phyloP scores from a whole-genome alignment of 2,113 vertebrate genomes.

The Xiphophorus maculatus region DNA sequence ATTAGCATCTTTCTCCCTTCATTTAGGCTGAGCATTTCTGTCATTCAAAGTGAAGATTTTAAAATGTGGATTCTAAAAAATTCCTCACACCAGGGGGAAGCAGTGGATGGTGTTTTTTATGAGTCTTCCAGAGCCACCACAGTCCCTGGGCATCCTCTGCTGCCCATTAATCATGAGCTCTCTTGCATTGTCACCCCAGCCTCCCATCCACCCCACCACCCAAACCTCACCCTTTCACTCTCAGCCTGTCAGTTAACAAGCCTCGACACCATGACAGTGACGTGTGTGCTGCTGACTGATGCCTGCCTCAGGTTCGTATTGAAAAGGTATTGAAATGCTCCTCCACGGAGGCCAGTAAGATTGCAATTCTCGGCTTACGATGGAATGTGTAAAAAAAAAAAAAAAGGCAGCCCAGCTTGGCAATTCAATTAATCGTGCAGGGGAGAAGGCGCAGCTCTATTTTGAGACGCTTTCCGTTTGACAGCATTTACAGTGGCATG shows the following conservation, averaged over 20 bases:
- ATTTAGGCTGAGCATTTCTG: slow-evolving; percentile 25
- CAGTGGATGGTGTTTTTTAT: slow-evolving; percentile 57
- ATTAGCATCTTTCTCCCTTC: slow-evolving; percentile 45
- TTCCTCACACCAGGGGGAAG: slow-evolving; percentile 26
- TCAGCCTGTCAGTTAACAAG: slow-evolving; percentile 79
- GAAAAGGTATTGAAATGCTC: slow-evolving; percentile 72
- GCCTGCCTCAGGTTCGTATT: slow-evolving; percentile 58
- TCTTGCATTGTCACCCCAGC: slow-evolving; percentile 64
- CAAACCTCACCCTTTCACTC: slow-evolving; percentile 53
- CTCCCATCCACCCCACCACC: slow-evolving; percentile 26
- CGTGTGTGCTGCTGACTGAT: slow-evolving; percentile 68
- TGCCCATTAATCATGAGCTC: slow-evolving; percentile 77
- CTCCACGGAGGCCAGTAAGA: slow-evolving; percentile 33
- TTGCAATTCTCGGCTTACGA: slow-evolving; percentile 59
- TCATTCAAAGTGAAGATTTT: slow-evolving; percentile 44
- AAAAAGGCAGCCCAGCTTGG: slow-evolving; percentile 25
- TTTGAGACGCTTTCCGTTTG: slow-evolving; percentile 20
- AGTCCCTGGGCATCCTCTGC: slow-evolving; percentile 63
- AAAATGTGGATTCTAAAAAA: slow-evolving; percentile 21
- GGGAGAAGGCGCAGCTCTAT: slow-evolving; percentile 25
- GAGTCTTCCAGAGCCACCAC: slow-evolving; percentile 50
- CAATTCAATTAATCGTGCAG: slow-evolving; percentile 56
- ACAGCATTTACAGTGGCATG: slow-evolving; percentile 21
- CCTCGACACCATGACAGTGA: slow-evolving; percentile 75
- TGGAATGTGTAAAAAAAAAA: slow-evolving; percentile 45